phyloP scores from a whole-genome alignment of 2,888 invertebrate species.

The Parnassius mnemosyne region DNA sequence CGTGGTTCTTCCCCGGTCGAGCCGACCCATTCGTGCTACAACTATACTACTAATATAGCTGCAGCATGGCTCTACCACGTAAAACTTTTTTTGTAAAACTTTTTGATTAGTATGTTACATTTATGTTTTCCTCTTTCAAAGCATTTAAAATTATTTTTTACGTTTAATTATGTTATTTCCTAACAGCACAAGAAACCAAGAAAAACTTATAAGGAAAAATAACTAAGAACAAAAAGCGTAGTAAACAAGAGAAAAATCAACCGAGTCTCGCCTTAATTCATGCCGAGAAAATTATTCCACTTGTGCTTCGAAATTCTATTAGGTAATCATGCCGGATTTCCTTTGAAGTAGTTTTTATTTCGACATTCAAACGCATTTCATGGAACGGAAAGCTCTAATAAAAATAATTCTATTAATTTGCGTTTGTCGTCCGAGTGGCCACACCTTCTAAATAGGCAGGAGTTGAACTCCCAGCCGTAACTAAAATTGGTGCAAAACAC shows the following conservation, averaged over 20 bases:
- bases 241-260: slow-evolving; percentile 26
- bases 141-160: neutral
- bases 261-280: slow-evolving; percentile 25
- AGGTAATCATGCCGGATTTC: slow-evolving; percentile 22
- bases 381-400: neutral
- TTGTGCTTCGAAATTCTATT: slow-evolving; percentile 23
- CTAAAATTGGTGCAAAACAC: too few species aligned
- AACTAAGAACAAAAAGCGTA: slow-evolving; percentile 21
- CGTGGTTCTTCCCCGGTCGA: too few species aligned
- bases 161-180: slow-evolving; percentile 2
- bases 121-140: neutral
- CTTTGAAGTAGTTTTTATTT: slow-evolving; percentile 15
- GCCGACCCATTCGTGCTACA: too few species aligned
- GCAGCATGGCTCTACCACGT: too few species aligned
- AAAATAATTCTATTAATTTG: too few species aligned
- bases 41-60: too few species aligned
- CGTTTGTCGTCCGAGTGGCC: too few species aligned
- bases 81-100: too few species aligned
- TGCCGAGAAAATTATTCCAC: slow-evolving; percentile 24
- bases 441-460: too few species aligned
- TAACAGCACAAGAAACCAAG: slow-evolving; percentile 4
- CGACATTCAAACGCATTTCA: slow-evolving; percentile 4
- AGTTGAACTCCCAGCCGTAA: too few species aligned
- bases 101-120: too few species aligned
- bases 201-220: slow-evolving; percentile 15